A percentile compares a stretch with the other conserved stretches of the same genome.
Conservation (phyloP, 2,797 vertebrate species). For the Hydrocynus forskahlii region DNA sequence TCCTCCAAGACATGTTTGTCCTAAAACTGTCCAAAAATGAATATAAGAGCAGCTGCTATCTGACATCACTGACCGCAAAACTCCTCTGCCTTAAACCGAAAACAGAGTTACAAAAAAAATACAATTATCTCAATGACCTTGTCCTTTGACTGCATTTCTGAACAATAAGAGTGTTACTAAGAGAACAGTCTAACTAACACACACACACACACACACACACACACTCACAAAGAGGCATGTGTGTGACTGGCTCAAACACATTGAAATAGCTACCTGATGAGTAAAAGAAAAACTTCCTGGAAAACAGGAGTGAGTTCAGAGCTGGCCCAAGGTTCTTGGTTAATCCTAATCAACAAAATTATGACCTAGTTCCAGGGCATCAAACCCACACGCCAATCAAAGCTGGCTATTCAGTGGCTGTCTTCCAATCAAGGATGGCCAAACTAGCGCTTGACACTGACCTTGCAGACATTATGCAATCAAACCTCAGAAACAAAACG, state of each 20-base stretch:
- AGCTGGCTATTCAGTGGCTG: neutral
- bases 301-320: neutral
- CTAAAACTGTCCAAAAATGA: conserved; percentile 17
- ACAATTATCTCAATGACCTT: conserved; percentile 52
- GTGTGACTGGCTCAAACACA: neutral
- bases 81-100: conserved; percentile 3
- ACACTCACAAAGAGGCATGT: neutral
- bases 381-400: neutral
- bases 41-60: neutral
- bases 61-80: conserved; percentile 30
- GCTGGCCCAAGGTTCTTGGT: neutral
- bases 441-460: neutral
- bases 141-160: conserved; percentile 48
- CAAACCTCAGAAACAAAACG: neutral
- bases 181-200: conserved; percentile 18
- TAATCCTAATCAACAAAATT: conserved; percentile 9
- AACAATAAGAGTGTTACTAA: conserved; percentile 46
- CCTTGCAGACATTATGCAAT: neutral
- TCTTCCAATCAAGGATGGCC: neutral
- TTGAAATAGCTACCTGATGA: conserved; percentile 26
- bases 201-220: conserved; percentile 4
- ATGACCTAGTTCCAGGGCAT: neutral
- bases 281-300: conserved; percentile 1
- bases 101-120: conserved; percentile 30
- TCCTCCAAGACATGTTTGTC: neutral